Percentiles rank a stretch among this genome's conserved stretches.
Evolutionary conservation across 2,113 vertebrate genomes (phyloP).

Genomic region (Cottus gobio): DNA sequence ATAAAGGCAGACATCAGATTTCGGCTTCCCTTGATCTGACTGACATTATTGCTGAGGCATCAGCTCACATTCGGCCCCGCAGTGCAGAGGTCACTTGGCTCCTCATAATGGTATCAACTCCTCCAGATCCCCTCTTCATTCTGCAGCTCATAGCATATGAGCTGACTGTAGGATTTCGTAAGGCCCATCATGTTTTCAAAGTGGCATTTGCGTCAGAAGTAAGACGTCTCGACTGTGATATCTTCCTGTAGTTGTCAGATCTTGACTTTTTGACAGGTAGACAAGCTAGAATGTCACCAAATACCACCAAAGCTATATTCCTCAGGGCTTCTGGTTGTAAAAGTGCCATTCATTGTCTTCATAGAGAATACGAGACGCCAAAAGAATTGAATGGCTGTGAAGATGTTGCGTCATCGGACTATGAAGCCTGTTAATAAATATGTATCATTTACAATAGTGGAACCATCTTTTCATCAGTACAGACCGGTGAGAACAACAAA

Average conservation of each 20-base stretch:
- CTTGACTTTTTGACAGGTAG: slow-evolving; percentile 32
- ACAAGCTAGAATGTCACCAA: slow-evolving; percentile 44
- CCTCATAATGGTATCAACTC: neutral
- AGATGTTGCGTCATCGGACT: neutral
- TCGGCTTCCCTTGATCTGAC: neutral
- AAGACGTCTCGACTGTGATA: neutral
- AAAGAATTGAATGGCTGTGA: neutral
- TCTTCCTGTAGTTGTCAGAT: slow-evolving; percentile 8
- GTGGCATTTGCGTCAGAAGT: slow-evolving; percentile 27
- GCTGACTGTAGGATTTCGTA: neutral
- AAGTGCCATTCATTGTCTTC: neutral
- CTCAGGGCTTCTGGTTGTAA: fast-evolving
- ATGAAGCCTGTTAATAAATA: neutral
- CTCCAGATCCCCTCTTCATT: neutral
- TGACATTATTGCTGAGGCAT: slow-evolving; percentile 30
- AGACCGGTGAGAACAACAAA: neutral
- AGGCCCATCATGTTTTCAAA: slow-evolving; percentile 25
- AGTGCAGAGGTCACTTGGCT: slow-evolving; percentile 11
- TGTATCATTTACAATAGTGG: too few relatives aligned
- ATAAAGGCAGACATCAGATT: slow-evolving; percentile 5
- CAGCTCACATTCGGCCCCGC: slow-evolving; percentile 23
- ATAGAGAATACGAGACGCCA: neutral
- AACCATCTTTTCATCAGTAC: neutral
- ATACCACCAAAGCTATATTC: neutral
- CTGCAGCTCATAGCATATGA: neutral